Evolutionary conservation across 2,888 invertebrate species (phyloP), one percentile per base, ranked within the genome.

Genomic region (Augochlorella aurata): DNA sequence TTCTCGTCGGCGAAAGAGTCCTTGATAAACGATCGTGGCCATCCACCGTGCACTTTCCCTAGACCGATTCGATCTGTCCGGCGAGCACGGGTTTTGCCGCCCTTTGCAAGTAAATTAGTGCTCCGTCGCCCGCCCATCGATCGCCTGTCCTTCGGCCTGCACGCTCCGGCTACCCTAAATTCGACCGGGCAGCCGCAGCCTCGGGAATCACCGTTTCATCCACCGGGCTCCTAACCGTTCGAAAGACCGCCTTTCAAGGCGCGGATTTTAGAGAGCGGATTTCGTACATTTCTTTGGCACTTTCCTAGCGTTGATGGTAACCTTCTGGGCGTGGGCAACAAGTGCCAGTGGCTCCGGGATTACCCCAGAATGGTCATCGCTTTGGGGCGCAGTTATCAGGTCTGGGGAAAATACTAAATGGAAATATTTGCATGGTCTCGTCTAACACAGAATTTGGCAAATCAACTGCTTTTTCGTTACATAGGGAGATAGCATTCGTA

Each of bases 1-100:
- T 21, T 24, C 54, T 58, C 58, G 74, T 38, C 67, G 66, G 71
- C 80, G 74, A 85, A 80, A 82, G 82, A 76, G 68, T 68, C 77
- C 73, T 79, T 85, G 87, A 87, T 73, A 80, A 86, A 87, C 71
- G 80, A 79, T 69, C 76, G 77, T 81, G 77, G 79, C 85, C 77
- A 79, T 74, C 79, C 80, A 69, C 65, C 75, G 78, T 79, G 74
- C 73, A 66, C 76, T 77, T 75, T 83, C 68, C 52, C 47, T n/a
- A 61, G 54, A 12, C 45, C 82, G 45, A 72, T 82, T 76, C 82
- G 82, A 82, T 76, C 75, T 73, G 79, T 77, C 73, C 78, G 52
- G 52, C 71, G 61, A 75, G 76, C 72, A 76, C 72, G 69, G 82
- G 69, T 82, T 82, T 68, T 76, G 61, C 72, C 68, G 70, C 74